Evolutionary conservation across 2,888 invertebrate genomes (phyloP), one percentile per base, ranked within the genome.

Genomic region (Thymelicus lineola): DNA sequence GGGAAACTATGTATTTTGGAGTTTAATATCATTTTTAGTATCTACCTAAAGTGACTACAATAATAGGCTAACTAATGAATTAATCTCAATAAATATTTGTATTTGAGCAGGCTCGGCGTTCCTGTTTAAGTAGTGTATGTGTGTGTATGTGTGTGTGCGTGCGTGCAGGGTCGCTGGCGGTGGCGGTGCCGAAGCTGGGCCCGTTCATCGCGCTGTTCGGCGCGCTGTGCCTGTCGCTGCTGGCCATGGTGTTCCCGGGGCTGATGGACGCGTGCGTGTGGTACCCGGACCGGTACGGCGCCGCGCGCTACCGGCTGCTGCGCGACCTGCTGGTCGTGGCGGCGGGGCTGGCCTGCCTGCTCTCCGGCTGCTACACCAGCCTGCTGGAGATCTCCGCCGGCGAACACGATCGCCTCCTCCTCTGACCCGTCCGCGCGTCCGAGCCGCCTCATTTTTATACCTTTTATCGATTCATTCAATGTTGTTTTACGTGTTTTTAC

Each of bases 151-250:
- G 1, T 3, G 28, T 28, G 28, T 28, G 28, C 5, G 28, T 28
- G 38, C 7, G 42, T 4, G 10, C 42, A 42, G 42, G 42, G n/a
- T 95, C 96, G 42, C 83, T 98, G 79, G 97, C 96, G 79, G 88
- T 94, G 63, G 95, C 96, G 9, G 96, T 98, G 75, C 98, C 98
- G 2, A 95, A 96, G 76, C 91, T 98, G 81, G 97, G 97, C 28
- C 90, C 97, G 59, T 97, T 97, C 75, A 98, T 98, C n/a, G 98
- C 98, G 0, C 93, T 98, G 4, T 97, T 98, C 73, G 98, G 98
- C 12, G 98, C 98, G 3, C 94, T 98, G 12, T 98, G 98, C 74
- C 94, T 98, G 61, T 97, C 98, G 0, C 93, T 98, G 0, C 92
- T 98, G 74, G 98, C 98, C 0, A 91, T 98, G 55, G 96, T 97